Base-by-base conservation (phyloP, 2,797 vertebrate species). In the Syncerus caffer region DNA sequence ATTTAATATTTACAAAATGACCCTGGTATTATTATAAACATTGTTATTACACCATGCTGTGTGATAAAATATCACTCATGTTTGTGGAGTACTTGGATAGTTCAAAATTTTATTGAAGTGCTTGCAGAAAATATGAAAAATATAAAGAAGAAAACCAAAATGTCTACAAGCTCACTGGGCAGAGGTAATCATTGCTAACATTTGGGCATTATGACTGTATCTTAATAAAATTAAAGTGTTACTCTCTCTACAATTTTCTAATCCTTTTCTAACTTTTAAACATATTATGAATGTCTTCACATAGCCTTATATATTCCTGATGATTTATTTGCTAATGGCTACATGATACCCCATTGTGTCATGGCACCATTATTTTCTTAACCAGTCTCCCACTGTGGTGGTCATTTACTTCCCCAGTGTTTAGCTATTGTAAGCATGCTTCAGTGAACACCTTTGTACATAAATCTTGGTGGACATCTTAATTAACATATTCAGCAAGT, bases 1-100 rank as follows among this genome's bases (percentile, higher is more conserved):
- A 94, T 91, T 93, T 94, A 95, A 83, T 82, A 86, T 85, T 96
- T 96, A 60, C 15, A 92, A 96, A 95, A 95, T 84, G 71, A 76
- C 42, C 21, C 42, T 71, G 62, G 87, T 93, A 67, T 82, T 90
- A 89, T 47, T 85, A 71, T 78, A 64, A 83, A 83, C 21, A 76
- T 57, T 82, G 55, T 87, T 85, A 86, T 74, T 83, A 62, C 6
- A 64, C 8, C 53, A 80, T 67, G n/a, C 29, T 83, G 34, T 86
- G 50, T 83, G 50, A 84, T n/a, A 27, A 86, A 93, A 96, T 86
- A 91, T 51, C 29, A 74, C 60, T 87, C 27, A 89, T 76, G 6
- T 60, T 79, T 78, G 57, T 91, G 38, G n/a, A 45, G 11, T 92
- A 50, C 4, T 9, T 62, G 38, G 38, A 79, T 86, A 25, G 47